A percentile compares a stretch with the other conserved stretches of the same genome.
phyloP scores from a whole-genome alignment of 2,113 vertebrate genomes.

The Protobothrops mucrosquamatus region DNA sequence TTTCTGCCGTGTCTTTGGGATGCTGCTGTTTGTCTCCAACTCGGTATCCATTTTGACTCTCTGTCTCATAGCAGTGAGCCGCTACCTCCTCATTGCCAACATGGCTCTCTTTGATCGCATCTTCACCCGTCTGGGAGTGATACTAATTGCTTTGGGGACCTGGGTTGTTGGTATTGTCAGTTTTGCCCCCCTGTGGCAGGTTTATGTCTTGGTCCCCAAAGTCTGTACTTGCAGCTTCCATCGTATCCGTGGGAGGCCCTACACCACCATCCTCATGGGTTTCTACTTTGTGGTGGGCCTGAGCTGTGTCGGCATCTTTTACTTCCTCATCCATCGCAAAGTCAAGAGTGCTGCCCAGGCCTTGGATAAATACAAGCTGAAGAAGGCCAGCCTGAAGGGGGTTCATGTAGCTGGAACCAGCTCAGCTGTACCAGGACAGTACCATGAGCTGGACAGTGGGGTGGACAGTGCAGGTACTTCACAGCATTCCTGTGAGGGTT shows the following conservation, averaged over 20 bases:
- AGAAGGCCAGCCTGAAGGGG: constrained; percentile 58
- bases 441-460: constrained; percentile 71
- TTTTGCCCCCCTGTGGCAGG: constrained; percentile 79
- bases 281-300: constrained; percentile 82
- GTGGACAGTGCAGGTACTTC: constrained; percentile 62
- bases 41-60: constrained; percentile 84
- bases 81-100: constrained; percentile 80
- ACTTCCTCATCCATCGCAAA: constrained; percentile 80
- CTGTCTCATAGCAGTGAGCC: constrained; percentile 78
- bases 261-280: constrained; percentile 80
- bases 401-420: constrained; percentile 33
- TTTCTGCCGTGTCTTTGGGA: constrained; percentile 79
- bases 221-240: constrained; percentile 92
- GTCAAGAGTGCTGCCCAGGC: constrained; percentile 71
- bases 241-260: constrained; percentile 76
- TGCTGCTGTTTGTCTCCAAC: constrained; percentile 84
- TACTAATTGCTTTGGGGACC: constrained; percentile 63
- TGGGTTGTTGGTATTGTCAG: constrained; percentile 76
- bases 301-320: constrained; percentile 79
- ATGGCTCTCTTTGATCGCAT: constrained; percentile 72
- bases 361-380: constrained; percentile 74
- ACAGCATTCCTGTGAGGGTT: constrained; percentile 60
- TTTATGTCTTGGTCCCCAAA: constrained; percentile 77
- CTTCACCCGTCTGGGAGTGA: constrained; percentile 68
- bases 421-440: constrained; percentile 26